phyloP scores from a whole-genome alignment of 2,113 vertebrate species.

The Arothron firmamentum region DNA sequence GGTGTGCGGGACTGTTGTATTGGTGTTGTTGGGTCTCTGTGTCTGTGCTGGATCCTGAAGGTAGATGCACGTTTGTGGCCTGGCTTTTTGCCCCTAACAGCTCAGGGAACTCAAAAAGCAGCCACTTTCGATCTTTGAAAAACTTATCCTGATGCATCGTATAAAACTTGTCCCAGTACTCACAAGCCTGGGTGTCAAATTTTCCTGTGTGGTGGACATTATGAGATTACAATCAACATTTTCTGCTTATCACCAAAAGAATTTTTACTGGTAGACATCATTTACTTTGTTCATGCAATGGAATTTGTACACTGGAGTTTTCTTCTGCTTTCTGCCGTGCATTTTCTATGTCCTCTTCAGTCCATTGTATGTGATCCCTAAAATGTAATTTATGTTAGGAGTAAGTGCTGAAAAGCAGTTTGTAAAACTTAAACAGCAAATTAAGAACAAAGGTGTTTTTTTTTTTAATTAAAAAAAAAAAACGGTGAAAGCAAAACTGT shows the following conservation, averaged over 20 bases:
- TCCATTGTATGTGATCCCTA: conserved; percentile 93
- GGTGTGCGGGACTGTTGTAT: not conserved
- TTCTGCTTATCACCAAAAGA: not conserved
- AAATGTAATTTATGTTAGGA: conserved; percentile 17
- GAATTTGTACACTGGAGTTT: conserved; percentile 79
- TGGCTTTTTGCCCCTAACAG: conserved; percentile 65
- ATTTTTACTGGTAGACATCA: not conserved
- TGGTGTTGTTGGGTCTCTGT: conserved; percentile 16
- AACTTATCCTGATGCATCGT: conserved; percentile 85
- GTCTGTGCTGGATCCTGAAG: conserved; percentile 7
- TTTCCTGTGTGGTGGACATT: conserved; percentile 72
- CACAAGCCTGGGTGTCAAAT: conserved; percentile 82
- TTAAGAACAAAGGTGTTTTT: not conserved
- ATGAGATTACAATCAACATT: conserved; percentile 8
- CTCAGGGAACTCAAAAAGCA: conserved; percentile 91
- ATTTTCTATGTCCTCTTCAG: conserved; percentile 79
- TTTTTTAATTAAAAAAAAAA: not conserved
- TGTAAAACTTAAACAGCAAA: not conserved
- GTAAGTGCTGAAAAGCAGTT: conserved; percentile 2
- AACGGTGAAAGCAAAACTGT: not conserved
- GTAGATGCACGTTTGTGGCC: not conserved
- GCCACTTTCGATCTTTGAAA: conserved; percentile 94
- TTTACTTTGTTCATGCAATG: conserved; percentile 80
- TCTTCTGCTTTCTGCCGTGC: conserved; percentile 77
- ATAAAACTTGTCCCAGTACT: conserved; percentile 91